Conservation (phyloP, 2,888 invertebrate species). For the Pristionchus fissidentatus region DNA sequence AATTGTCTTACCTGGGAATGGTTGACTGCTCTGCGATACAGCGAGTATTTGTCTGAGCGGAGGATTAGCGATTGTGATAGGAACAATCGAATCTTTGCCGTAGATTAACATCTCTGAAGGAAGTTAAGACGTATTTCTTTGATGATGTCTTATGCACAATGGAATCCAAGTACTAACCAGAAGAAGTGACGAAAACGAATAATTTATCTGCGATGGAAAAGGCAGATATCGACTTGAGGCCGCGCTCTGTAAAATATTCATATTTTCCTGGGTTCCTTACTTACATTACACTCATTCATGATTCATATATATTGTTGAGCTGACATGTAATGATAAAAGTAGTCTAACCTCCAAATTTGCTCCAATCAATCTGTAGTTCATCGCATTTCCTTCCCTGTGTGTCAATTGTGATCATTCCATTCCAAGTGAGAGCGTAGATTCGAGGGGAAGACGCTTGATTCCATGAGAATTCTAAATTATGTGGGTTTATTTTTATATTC, state of each 20-base stretch:
- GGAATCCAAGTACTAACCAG: slow-evolving; percentile 49
- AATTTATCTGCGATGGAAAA: slow-evolving; percentile 74
- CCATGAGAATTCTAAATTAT: slow-evolving; percentile 70
- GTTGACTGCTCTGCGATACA: slow-evolving; percentile 74
- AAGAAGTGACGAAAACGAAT: slow-evolving; percentile 72
- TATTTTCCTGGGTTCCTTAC: not conserved
- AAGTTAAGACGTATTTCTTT: too few relatives aligned
- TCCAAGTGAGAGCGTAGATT: slow-evolving; percentile 74
- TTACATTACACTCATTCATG: not conserved
- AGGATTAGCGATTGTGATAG: slow-evolving; percentile 69
- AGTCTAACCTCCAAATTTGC: slow-evolving; percentile 67
- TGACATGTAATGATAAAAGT: too few relatives aligned
- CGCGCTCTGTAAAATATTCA: slow-evolving; percentile 60
- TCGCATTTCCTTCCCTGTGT: slow-evolving; percentile 63
- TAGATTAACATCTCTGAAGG: slow-evolving; percentile 68
- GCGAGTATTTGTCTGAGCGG: slow-evolving; percentile 73
- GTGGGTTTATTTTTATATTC: not conserved
- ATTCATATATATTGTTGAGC: not conserved
- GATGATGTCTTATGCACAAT: not conserved
- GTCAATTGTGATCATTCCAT: slow-evolving; percentile 66
- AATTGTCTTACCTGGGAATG: slow-evolving; percentile 65
- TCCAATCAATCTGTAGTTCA: slow-evolving; percentile 72
- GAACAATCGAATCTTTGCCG: slow-evolving; percentile 60
- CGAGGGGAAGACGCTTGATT: slow-evolving; percentile 71
- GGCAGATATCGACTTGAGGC: slow-evolving; percentile 70